Base-by-base conservation (phyloP, 2,113 vertebrate species). In the Machaerirhynchus nigripectus region DNA sequence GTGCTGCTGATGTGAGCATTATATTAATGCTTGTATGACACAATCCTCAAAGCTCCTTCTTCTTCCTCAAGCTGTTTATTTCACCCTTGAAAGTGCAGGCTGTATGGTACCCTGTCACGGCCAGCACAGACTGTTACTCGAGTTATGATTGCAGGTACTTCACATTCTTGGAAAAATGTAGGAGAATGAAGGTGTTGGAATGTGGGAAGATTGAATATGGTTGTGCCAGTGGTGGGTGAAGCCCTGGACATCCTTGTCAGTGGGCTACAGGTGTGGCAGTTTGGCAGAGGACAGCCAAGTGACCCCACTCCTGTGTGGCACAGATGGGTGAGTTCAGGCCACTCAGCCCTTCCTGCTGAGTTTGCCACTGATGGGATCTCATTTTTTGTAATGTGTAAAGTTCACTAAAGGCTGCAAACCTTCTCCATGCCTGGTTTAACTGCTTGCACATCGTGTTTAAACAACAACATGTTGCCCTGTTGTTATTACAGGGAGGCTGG, bases 1-100 rank as follows among this genome's bases (percentile, higher is more conserved):
- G 84, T 56, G 82, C 93, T 95, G 93, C 94, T 88, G 94, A 76
- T 93, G 79, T 53, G 90, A 96, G 77, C 91, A 89, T 87, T 96
- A 89, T 89, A 95, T 84, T 95, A 71, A 89, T 86, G 78, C 63
- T 22, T 78, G 56, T 82, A 56, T 68, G 94, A 81, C 86, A 93
- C 55, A 69, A 71, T 78, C 74, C 68, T 78, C 65, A 84, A 40
- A 75, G 84, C 60, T 82, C 47, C 46, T 71, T 75, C 50, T 86
- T 89, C 61, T 78, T 87, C 77, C 89, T 73, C 37, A 39, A 95
- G 65, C 47, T 90, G 60, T 78, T 60, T 37, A 18, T 50, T 89
- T 82, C 82, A 53, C 35, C 56, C 87, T 61, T 28, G 57, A 42
- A 95, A 89, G 80, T 3, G 14, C 89, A 61, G 84, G 63, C 42